Conservation (phyloP, 1,140 invertebrate genomes). For the Hestina assimilis region DNA sequence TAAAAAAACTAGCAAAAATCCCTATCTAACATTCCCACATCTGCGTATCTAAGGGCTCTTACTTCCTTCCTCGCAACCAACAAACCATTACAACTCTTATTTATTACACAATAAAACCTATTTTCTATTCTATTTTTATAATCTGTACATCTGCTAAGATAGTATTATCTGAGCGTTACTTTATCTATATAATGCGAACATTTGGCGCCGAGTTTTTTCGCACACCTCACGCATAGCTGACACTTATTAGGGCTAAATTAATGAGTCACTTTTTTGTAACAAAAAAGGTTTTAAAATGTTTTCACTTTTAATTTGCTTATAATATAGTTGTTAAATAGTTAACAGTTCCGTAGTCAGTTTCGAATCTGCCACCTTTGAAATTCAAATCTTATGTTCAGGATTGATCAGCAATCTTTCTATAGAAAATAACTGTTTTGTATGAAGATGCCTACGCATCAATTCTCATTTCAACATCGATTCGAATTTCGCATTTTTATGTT, state of each 20-base stretch:
- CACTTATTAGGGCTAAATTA: conserved; percentile 40
- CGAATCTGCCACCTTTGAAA: no score
- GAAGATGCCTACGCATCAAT: no score
- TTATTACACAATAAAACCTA: conserved; percentile 8
- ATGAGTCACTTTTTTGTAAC: conserved; percentile 1
- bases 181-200: conserved; percentile 42
- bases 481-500: no score
- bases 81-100: conserved; percentile 16
- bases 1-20: conserved; percentile 7
- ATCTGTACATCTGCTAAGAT: conserved; percentile 36
- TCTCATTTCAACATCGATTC: no score
- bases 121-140: conserved; percentile 3
- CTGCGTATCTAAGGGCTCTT: conserved; percentile 20
- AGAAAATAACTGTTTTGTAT: no score
- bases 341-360: no score
- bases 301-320: no score
- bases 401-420: no score
- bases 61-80: conserved; percentile 28
- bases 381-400: no score
- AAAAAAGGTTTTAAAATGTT: neutral
- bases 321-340: no score
- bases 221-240: conserved; percentile 52
- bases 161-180: conserved; percentile 35
- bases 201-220: conserved; percentile 48
- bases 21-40: conserved; percentile 16